phyloP scores from a whole-genome alignment of 1,140 invertebrate species.

The Apis cerana region DNA sequence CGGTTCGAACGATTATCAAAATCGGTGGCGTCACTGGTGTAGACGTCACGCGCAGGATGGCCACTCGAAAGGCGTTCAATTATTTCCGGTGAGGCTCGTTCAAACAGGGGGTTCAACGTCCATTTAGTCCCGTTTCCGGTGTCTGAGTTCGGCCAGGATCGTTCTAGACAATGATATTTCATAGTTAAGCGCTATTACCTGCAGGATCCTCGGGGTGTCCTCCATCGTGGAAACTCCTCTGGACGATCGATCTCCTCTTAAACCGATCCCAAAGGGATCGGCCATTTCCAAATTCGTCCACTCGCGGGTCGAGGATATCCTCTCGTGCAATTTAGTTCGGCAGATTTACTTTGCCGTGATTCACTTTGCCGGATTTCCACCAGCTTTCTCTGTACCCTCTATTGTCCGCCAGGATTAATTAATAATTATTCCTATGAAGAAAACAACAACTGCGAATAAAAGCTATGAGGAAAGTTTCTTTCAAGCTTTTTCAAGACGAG shows the following conservation, averaged over 20 bases:
- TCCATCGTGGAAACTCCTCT: conserved; percentile 44
- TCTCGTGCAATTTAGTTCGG: not conserved
- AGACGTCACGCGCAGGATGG: not conserved
- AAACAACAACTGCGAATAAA: too few species aligned
- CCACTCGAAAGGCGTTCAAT: conserved; percentile 19
- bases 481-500: not conserved
- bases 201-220: conserved; percentile 39
- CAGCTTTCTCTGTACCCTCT: not conserved
- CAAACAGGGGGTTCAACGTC: conserved; percentile 24
- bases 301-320: conserved; percentile 9
- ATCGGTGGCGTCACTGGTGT: conserved; percentile 1
- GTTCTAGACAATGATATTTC: conserved; percentile 52
- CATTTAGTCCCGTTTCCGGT: conserved; percentile 45
- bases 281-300: not conserved
- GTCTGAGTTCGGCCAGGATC: not conserved
- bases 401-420: too few species aligned
- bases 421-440: too few species aligned
- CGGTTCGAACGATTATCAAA: conserved; percentile 17
- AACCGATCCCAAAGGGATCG: not conserved
- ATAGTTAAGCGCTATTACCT: conserved; percentile 56
- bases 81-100: conserved; percentile 12
- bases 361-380: not conserved
- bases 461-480: too few species aligned
- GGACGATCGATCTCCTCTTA: conserved; percentile 44
- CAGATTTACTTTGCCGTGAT: conserved; percentile 1